A percentile compares a stretch with the other conserved stretches of the same genome.
Evolutionary conservation across 1,140 invertebrate species (phyloP).

Genomic region (Chironomus tepperi): DNA sequence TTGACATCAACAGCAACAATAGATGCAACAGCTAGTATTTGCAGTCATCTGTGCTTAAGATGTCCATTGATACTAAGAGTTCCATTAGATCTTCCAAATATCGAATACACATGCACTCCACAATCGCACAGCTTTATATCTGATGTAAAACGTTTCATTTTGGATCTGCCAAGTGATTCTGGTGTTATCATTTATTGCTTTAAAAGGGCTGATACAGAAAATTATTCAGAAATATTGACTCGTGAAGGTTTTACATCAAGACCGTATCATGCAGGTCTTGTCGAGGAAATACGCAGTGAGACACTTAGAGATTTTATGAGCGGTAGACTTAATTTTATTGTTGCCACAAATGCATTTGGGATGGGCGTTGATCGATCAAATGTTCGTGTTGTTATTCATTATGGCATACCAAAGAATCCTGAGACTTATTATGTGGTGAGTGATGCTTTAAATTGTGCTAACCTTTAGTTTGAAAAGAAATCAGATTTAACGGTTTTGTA

Average conservation of each 20-base stretch:
- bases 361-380: conserved; percentile 93
- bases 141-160: neutral
- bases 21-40: neutral
- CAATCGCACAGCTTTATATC: neutral
- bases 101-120: neutral
- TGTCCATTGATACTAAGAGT: neutral
- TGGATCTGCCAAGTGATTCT: neutral
- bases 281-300: conserved; percentile 61
- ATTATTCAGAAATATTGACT: neutral
- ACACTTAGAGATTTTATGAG: conserved; percentile 89
- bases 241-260: conserved; percentile 41
- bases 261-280: conserved; percentile 88
- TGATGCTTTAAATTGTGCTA: too few relatives aligned
- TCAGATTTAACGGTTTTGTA: neutral
- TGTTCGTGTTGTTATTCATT: conserved; percentile 61
- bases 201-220: neutral
- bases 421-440: conserved; percentile 46
- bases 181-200: neutral
- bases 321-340: conserved; percentile 75
- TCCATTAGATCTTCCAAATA: neutral
- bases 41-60: neutral
- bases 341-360: conserved; percentile 86
- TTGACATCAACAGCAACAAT: conserved; percentile 40
- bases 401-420: conserved; percentile 52
- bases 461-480: too few relatives aligned